These are phyloP conservation scores for Apis laboriosa DNA, from an alignment of 1,140 invertebrate species.

Conservation along the genomic window DNA sequence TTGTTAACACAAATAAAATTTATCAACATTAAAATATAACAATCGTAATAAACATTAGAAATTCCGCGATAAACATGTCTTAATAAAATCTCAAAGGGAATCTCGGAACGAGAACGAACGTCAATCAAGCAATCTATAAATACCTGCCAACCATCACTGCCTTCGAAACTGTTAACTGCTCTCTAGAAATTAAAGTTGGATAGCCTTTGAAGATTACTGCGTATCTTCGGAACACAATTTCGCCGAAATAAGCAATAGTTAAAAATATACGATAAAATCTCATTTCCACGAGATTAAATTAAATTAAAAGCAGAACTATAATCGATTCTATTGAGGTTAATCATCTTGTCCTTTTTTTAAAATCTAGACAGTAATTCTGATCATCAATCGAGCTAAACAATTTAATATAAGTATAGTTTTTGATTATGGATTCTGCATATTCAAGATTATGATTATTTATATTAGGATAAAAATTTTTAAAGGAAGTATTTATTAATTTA, in stretches of 20 bases:
- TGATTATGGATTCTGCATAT: too few species aligned
- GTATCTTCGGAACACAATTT: neutral
- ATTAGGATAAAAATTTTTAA: too few species aligned
- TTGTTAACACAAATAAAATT: constrained; percentile 1
- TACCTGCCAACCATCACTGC: constrained; percentile 4
- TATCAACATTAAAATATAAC: constrained; percentile 13
- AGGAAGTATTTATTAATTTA: too few species aligned
- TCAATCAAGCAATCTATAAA: constrained; percentile 29
- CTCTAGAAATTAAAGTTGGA: neutral
- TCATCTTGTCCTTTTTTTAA: too few species aligned
- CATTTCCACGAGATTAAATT: neutral
- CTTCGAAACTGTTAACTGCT: constrained; percentile 5
- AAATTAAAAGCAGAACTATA: too few species aligned
- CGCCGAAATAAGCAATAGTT: neutral
- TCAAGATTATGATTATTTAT: too few species aligned
- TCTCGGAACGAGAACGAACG: constrained; percentile 18
- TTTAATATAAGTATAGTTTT: too few species aligned
- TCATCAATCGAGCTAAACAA: too few species aligned
- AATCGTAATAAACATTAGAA: neutral
- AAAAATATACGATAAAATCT: neutral
- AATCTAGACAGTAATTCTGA: too few species aligned
- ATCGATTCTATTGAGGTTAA: too few species aligned
- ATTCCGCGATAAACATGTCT: constrained; percentile 25
- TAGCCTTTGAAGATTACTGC: neutral
- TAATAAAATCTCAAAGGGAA: neutral